Evolutionary conservation across 1,140 invertebrate species (phyloP), one percentile per base, ranked within the genome.

Genomic region (Leptinotarsa undecemlineata): DNA sequence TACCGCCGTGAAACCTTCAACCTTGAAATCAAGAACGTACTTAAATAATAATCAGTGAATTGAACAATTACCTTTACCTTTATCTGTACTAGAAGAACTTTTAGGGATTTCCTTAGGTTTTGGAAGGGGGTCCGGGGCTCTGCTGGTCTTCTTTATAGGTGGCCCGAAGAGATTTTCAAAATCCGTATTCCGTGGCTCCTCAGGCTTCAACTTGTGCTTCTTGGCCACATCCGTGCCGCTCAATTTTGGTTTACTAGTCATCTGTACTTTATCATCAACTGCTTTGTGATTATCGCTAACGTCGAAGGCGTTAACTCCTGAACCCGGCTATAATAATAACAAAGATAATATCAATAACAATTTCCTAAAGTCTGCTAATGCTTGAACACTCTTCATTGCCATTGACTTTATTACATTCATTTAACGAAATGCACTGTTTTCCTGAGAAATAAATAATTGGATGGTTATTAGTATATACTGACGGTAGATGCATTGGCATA

Each of bases 131-230:
- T 93, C 91, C 1, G 90, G 88, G 64, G 89, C 85, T 85, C 90
- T 92, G 3, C 87, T 87, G 4, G 89, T 89, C 81, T 93, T 94
- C 26, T 88, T 90, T 73, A 95, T 92, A 1, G 94, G 93, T 47
- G 91, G 68, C 33, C 94, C 94, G 87, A 96, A 96, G 67, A 96
- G 85, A 76, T 90, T 91, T 57, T 90, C 90, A 85, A 95, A 95
- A 67, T 90, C 75, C 88, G 78, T 75, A 66, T 64, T 90, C 80
- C 88, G 91, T 47, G 87, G 85, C 79, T 91, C 91, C 21, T 90
- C 88, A 70, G 87, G 85, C 70, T 90, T 89, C 68, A 85, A 84
- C 85, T 91, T 92, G 75, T 90, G 90, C 85, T 92, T 92, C 82
- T 92, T 92, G 4, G 81, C 77, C 51, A 80, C 61, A 20, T 89